A percentile compares a stretch with the other conserved stretches of the same genome.
Evolutionary conservation across 2,113 vertebrate species (phyloP).

Genomic region (Cariama cristata): DNA sequence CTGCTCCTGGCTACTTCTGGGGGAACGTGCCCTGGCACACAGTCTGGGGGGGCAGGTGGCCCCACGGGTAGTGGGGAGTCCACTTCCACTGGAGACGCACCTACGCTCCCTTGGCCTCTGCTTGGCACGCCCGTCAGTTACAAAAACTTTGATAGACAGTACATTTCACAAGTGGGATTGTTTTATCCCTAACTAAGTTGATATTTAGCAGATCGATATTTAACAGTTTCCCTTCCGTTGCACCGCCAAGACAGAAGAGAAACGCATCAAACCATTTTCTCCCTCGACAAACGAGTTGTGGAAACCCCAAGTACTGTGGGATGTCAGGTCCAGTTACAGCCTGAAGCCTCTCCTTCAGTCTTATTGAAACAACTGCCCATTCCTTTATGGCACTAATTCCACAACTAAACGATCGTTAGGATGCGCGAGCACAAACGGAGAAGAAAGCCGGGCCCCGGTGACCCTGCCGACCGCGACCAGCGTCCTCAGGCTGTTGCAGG

Average conservation of each 20-base stretch:
- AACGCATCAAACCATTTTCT: not conserved
- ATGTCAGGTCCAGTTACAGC: not conserved
- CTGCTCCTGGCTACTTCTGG: conserved; percentile 54
- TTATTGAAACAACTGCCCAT: not conserved
- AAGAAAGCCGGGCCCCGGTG: not conserved
- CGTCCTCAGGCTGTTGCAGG: not conserved
- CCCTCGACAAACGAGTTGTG: not conserved
- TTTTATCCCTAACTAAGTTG: not conserved
- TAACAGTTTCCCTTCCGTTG: not conserved
- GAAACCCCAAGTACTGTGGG: not conserved
- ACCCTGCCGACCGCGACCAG: not conserved
- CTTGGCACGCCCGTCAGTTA: fast-evolving
- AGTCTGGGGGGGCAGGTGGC: not conserved
- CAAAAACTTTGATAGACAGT: not conserved
- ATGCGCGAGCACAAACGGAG: not conserved
- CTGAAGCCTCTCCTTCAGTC: conserved; percentile 16
- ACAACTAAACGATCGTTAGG: not conserved
- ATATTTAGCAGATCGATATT: not conserved
- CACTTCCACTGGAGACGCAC: not conserved
- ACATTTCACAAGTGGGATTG: not conserved
- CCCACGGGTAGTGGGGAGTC: not conserved
- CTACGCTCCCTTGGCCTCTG: not conserved
- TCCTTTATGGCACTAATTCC: not conserved
- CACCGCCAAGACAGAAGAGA: not conserved
- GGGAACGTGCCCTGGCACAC: not conserved